Evolutionary conservation across 1,140 invertebrate species (phyloP).

Genomic region (Heliconius melpomene): DNA sequence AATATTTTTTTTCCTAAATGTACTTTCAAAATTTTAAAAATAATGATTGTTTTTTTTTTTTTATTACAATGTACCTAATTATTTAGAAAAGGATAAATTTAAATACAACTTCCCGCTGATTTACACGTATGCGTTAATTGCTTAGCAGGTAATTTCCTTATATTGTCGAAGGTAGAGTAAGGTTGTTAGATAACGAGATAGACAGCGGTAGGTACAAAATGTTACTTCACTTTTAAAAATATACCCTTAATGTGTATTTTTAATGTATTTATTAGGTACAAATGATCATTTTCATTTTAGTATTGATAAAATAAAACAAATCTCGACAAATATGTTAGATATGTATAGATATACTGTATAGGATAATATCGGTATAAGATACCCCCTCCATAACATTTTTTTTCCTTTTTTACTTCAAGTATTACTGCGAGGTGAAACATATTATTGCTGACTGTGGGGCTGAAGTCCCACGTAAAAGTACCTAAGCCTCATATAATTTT

Average conservation of each 20-base stretch:
- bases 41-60: neutral
- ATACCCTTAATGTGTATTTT: neutral
- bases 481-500: too few species aligned
- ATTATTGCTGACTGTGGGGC: too few species aligned
- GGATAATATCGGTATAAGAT: too few species aligned
- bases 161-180: slow-evolving; percentile 2
- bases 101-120: slow-evolving; percentile 12
- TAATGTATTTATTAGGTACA: neutral
- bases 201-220: neutral
- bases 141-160: slow-evolving; percentile 2
- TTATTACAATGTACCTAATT: neutral
- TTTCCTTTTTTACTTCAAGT: too few species aligned
- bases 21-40: neutral
- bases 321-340: too few species aligned
- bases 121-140: neutral
- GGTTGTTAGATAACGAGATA: slow-evolving; percentile 9
- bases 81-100: neutral
- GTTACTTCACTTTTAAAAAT: neutral
- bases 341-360: too few species aligned
- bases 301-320: too few species aligned
- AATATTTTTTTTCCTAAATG: too few species aligned
- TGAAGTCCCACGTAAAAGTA: too few species aligned
- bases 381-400: too few species aligned
- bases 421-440: too few species aligned
- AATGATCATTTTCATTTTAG: too few species aligned